Evolutionary conservation across 2,888 invertebrate species (phyloP).

Genomic region (Pasiphila rectangulata): DNA sequence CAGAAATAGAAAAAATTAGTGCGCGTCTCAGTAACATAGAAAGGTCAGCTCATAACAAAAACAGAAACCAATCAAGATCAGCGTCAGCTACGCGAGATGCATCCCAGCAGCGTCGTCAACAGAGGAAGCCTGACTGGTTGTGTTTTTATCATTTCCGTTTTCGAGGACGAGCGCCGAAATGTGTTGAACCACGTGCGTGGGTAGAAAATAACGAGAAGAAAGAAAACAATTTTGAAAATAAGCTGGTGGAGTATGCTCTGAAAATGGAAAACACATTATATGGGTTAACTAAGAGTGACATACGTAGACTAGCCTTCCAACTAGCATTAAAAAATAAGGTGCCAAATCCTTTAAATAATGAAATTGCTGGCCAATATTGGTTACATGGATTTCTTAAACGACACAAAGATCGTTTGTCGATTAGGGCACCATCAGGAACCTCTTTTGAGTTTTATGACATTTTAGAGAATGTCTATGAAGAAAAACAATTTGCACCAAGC

Average conservation of each 20-base stretch:
- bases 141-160: too few relatives aligned
- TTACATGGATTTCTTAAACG: slow-evolving; percentile 6
- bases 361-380: neutral
- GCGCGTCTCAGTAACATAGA: too few relatives aligned
- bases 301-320: slow-evolving; percentile 6
- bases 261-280: slow-evolving; percentile 2
- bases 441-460: slow-evolving; percentile 21
- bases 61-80: too few relatives aligned
- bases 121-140: too few relatives aligned
- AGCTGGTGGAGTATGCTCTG: neutral
- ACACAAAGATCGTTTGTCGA: slow-evolving; percentile 20
- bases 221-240: neutral
- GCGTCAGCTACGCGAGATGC: too few relatives aligned
- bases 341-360: neutral
- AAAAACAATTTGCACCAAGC: slow-evolving; percentile 21
- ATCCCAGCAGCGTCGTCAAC: too few relatives aligned
- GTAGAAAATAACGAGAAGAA: too few relatives aligned
- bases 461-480: slow-evolving; percentile 9
- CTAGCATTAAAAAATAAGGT: slow-evolving; percentile 5
- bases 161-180: too few relatives aligned
- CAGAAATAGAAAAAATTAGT: too few relatives aligned
- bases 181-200: too few relatives aligned
- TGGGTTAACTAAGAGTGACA: slow-evolving; percentile 3
- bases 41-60: too few relatives aligned
- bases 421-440: slow-evolving; percentile 22